phyloP scores from a whole-genome alignment of 2,888 invertebrate genomes.

The Nomada goodeniana region DNA sequence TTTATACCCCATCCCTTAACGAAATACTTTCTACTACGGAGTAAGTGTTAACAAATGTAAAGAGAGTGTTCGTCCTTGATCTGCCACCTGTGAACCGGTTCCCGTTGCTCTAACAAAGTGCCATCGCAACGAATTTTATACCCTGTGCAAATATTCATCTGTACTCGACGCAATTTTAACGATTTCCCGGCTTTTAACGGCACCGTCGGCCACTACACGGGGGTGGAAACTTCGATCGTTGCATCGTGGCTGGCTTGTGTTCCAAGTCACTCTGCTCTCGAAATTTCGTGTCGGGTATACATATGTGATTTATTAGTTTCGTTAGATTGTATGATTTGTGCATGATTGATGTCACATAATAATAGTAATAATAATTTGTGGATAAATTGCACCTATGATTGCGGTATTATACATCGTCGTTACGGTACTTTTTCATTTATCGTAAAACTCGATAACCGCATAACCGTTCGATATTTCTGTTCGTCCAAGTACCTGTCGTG shows the following conservation, averaged over 20 bases:
- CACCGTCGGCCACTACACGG: background rate
- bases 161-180: background rate
- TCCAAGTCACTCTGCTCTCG: background rate
- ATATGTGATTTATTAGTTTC: too few relatives aligned
- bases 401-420: too few relatives aligned
- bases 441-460: too few relatives aligned
- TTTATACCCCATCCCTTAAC: conserved; percentile 34
- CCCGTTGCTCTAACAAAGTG: background rate
- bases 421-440: too few relatives aligned
- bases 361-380: too few relatives aligned
- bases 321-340: too few relatives aligned
- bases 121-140: conserved; percentile 29
- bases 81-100: background rate
- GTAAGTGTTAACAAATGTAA: conserved; percentile 61
- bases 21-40: conserved; percentile 70
- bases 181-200: conserved; percentile 8
- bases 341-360: too few relatives aligned
- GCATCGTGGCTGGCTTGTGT: background rate
- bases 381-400: too few relatives aligned
- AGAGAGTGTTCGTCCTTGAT: conserved; percentile 23
- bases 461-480: too few relatives aligned
- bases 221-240: background rate
- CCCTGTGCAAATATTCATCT: conserved; percentile 11
- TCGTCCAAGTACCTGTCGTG: too few relatives aligned
- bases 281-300: too few relatives aligned